Conservation (phyloP, 2,113 vertebrate species). For the Pituophis catenifer region DNA sequence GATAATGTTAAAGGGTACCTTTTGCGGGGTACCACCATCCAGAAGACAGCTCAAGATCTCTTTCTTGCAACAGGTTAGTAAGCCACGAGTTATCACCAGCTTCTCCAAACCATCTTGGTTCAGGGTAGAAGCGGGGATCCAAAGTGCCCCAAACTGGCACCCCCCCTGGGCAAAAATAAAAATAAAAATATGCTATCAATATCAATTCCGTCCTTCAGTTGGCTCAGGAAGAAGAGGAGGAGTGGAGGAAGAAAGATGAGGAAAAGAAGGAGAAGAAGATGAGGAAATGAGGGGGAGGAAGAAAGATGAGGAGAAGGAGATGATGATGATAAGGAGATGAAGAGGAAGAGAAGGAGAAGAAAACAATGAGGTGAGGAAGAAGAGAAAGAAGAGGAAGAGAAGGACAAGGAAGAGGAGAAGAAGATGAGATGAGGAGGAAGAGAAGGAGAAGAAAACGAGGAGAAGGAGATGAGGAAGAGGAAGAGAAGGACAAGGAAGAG, state of each 20-base stretch:
- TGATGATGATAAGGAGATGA: not conserved
- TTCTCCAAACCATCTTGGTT: constrained; percentile 63
- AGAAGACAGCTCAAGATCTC: constrained; percentile 67
- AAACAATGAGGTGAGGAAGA: too few relatives aligned
- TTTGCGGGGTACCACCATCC: not conserved
- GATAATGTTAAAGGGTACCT: constrained; percentile 26
- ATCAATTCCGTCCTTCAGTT: not conserved
- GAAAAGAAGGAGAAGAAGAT: not conserved
- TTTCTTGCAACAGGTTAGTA: constrained; percentile 77
- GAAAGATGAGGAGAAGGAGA: not conserved
- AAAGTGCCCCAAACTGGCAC: constrained; percentile 68
- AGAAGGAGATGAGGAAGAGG: too few relatives aligned
- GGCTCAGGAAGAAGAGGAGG: not conserved
- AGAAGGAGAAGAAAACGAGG: not conserved
- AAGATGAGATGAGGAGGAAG: not conserved
- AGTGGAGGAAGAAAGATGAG: not conserved
- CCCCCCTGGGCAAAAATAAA: not conserved
- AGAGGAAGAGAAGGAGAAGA: too few relatives aligned
- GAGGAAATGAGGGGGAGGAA: not conserved
- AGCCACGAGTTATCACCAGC: constrained; percentile 75
- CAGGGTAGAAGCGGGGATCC: constrained; percentile 45
- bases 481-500: not conserved
- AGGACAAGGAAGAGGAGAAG: too few relatives aligned
- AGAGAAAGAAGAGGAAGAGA: not conserved
- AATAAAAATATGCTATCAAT: not conserved